These are phyloP conservation scores for Drosophila busckii DNA, from an alignment of 1,140 invertebrate species.

Conservation along the genomic window DNA sequence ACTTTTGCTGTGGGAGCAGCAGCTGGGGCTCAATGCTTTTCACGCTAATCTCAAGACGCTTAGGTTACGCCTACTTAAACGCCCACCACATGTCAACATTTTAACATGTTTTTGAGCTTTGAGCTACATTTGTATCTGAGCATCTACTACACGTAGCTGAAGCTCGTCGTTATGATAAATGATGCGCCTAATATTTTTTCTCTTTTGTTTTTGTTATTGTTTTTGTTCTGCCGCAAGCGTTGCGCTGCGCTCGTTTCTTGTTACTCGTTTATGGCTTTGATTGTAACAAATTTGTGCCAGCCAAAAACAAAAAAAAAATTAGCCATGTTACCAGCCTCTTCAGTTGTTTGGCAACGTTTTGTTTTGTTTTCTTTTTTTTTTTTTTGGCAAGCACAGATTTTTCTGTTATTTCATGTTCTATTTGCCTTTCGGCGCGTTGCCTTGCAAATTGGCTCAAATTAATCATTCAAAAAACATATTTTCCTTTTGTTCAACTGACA, in stretches of 20 bases:
- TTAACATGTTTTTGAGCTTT: conserved; percentile 65
- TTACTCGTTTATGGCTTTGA: conserved; percentile 56
- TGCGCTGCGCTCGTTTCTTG: conserved; percentile 50
- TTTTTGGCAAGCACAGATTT: conserved; percentile 72
- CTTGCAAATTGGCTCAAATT: conserved; percentile 54
- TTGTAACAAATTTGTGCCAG: conserved; percentile 72
- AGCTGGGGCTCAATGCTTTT: conserved; percentile 30
- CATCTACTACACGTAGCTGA: conserved; percentile 2
- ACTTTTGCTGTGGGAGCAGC: conserved; percentile 19
- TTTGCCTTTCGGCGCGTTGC: conserved; percentile 1
- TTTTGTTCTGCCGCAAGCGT: conserved; percentile 28
- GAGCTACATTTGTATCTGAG: conserved; percentile 33
- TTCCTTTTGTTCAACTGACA: conserved; percentile 52
- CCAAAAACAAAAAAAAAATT: too few relatives aligned
- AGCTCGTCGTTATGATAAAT: conserved; percentile 70
- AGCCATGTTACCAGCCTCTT: conserved; percentile 46
- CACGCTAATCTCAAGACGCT: conserved; percentile 57
- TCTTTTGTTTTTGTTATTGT: conserved; percentile 33
- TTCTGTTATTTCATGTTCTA: conserved; percentile 7
- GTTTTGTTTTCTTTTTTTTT: too few relatives aligned
- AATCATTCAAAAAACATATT: conserved; percentile 62
- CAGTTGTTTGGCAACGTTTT: conserved; percentile 49
- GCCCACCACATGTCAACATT: conserved; percentile 72
- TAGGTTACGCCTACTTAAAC: conserved; percentile 22
- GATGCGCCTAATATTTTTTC: conserved; percentile 61